These are phyloP conservation scores for Artibeus lituratus DNA, from an alignment of 2,797 vertebrate species.

Conservation along the genomic window DNA sequence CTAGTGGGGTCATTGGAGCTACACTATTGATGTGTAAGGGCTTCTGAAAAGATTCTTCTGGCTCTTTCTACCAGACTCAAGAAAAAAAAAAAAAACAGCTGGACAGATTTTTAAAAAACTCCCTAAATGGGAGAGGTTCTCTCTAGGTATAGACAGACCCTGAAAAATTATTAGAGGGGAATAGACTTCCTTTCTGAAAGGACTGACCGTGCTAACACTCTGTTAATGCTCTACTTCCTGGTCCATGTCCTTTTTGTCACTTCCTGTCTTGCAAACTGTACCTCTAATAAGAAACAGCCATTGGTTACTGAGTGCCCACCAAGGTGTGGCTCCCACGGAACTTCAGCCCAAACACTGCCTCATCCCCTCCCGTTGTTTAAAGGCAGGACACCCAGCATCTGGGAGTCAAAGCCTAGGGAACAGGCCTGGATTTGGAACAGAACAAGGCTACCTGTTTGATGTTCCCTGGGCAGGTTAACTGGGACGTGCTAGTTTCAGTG, in stretches of 20 bases:
- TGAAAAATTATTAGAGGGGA: not conserved
- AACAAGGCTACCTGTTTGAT: not conserved
- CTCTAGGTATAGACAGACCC: not conserved
- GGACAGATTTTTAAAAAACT: not conserved
- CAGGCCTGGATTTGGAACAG: not conserved
- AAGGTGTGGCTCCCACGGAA: fast-evolving
- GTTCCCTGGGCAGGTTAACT: not conserved
- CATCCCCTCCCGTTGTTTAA: fast-evolving
- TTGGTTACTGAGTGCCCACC: fast-evolving
- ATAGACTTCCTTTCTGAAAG: not conserved
- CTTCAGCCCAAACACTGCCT: fast-evolving
- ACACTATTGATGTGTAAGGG: fast-evolving
- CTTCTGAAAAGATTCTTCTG: not conserved
- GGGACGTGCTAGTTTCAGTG: not conserved
- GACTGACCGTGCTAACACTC: not conserved
- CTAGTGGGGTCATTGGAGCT: too few relatives aligned
- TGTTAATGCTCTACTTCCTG: not conserved
- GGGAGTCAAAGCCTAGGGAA: not conserved
- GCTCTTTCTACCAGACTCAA: not conserved
- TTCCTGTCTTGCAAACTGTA: not conserved
- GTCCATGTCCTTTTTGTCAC: not conserved
- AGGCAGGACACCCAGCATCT: fast-evolving
- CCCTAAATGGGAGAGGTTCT: not conserved
- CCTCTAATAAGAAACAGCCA: not conserved
- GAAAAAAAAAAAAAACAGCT: not conserved